Conservation (phyloP, 2,888 invertebrate species). For the Drosophila planitibia region DNA sequence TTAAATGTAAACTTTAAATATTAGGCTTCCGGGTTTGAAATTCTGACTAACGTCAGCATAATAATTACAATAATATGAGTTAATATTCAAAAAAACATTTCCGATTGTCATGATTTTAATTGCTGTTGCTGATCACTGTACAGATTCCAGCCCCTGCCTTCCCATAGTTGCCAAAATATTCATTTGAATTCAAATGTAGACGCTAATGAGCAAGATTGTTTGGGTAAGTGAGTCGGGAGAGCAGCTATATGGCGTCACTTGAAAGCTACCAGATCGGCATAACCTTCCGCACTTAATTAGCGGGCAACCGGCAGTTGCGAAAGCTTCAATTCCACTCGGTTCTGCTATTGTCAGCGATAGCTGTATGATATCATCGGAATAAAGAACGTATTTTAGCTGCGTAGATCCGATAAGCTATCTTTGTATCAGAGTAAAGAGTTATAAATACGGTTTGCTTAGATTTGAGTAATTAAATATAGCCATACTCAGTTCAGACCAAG, state of each 20-base stretch:
- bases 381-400: constrained; percentile 11
- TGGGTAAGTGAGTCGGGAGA: constrained; percentile 20
- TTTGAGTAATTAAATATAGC: constrained; percentile 15
- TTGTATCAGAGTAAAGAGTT: constrained; percentile 4
- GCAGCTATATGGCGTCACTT: constrained; percentile 36
- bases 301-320: constrained; percentile 35
- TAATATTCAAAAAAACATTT: background rate
- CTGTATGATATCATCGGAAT: constrained; percentile 51
- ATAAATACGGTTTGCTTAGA: constrained; percentile 12
- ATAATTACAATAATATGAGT: background rate
- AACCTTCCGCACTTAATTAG: constrained; percentile 51
- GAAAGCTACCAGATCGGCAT: constrained; percentile 10
- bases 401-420: constrained; percentile 41
- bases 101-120: background rate
- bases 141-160: background rate
- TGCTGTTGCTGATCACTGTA: background rate
- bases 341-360: constrained; percentile 5
- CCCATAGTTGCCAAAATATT: background rate
- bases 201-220: constrained; percentile 34
- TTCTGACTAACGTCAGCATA: background rate
- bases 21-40: background rate
- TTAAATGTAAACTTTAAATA: background rate
- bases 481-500: constrained; percentile 20
- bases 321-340: constrained; percentile 32
- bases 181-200: constrained; percentile 37